Evolutionary conservation across 1,140 invertebrate genomes (phyloP).

Genomic region (Acyrthosiphon pisum): DNA sequence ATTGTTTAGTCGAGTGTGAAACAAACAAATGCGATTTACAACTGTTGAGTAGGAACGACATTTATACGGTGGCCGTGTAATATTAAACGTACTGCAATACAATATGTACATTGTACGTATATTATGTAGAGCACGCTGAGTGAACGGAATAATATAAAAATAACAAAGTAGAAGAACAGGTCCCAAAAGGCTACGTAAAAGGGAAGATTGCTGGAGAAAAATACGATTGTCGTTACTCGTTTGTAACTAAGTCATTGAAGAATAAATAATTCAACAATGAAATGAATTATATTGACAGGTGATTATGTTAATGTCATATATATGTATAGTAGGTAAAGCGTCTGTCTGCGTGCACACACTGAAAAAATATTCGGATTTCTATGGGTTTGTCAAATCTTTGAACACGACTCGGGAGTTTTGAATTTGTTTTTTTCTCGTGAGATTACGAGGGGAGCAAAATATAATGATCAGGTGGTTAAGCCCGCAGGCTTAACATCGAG

Average conservation of each 20-base stretch:
- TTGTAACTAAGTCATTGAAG: slow-evolving; percentile 47
- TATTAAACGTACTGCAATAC: not conserved
- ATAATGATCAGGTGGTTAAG: slow-evolving; percentile 36
- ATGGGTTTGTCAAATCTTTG: slow-evolving; percentile 11
- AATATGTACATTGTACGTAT: too few relatives aligned
- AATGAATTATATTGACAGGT: slow-evolving; percentile 55
- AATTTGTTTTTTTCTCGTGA: slow-evolving; percentile 18
- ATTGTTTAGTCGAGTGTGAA: not conserved
- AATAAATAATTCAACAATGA: slow-evolving; percentile 55
- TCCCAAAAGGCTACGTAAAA: slow-evolving; percentile 32
- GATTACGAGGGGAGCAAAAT: slow-evolving; percentile 21
- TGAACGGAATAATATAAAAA: slow-evolving; percentile 43
- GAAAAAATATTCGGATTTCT: slow-evolving; percentile 46
- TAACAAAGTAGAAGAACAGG: slow-evolving; percentile 49
- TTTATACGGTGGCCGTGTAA: not conserved
- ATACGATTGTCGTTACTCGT: slow-evolving; percentile 44
- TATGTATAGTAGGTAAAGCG: not conserved
- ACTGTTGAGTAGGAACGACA: slow-evolving; percentile 24
- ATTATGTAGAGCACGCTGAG: not conserved
- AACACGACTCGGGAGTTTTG: not conserved
- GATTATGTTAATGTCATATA: slow-evolving; percentile 45
- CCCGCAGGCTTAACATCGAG: not conserved
- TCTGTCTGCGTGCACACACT: not conserved
- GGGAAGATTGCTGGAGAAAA: not conserved
- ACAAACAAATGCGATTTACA: slow-evolving; percentile 9